Conservation (phyloP, 2,113 vertebrate genomes). For the Cisticola juncidis region DNA sequence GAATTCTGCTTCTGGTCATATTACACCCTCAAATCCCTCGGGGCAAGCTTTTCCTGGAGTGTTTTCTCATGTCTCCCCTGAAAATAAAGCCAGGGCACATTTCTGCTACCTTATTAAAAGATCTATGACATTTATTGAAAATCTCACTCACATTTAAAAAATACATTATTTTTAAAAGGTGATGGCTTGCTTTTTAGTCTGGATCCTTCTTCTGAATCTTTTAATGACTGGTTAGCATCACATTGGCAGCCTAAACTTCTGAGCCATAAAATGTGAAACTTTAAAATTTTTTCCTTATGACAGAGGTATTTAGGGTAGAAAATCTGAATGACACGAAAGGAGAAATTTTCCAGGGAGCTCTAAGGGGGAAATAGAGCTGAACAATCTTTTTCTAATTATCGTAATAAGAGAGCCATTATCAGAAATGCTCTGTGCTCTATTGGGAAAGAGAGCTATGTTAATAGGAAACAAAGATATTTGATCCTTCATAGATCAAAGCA, state of each 20-base stretch:
- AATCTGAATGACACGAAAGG: not conserved
- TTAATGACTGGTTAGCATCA: slow-evolving; percentile 28
- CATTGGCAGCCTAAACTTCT: not conserved
- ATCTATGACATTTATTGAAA: not conserved
- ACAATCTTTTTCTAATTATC: slow-evolving; percentile 68
- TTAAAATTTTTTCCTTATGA: slow-evolving; percentile 44
- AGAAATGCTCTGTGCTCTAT: slow-evolving; percentile 46
- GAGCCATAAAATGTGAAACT: slow-evolving; percentile 39
- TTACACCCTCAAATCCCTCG: not conserved
- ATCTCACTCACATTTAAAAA: not conserved
- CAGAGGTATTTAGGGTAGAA: slow-evolving; percentile 46
- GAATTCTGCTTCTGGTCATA: slow-evolving; percentile 33
- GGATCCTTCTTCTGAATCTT: not conserved
- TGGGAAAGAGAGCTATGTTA: slow-evolving; percentile 54
- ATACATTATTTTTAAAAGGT: not conserved
- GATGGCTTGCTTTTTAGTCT: not conserved
- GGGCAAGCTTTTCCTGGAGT: not conserved
- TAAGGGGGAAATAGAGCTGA: slow-evolving; percentile 7
- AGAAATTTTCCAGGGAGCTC: slow-evolving; percentile 47
- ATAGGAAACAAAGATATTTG: slow-evolving; percentile 58
- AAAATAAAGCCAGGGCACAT: not conserved
- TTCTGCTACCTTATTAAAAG: not conserved
- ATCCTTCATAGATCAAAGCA: slow-evolving; percentile 53
- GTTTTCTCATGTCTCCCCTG: not conserved
- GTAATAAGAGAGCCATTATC: slow-evolving; percentile 63